phyloP scores from a whole-genome alignment of 2,113 vertebrate genomes.

The Corythaeola cristata region DNA sequence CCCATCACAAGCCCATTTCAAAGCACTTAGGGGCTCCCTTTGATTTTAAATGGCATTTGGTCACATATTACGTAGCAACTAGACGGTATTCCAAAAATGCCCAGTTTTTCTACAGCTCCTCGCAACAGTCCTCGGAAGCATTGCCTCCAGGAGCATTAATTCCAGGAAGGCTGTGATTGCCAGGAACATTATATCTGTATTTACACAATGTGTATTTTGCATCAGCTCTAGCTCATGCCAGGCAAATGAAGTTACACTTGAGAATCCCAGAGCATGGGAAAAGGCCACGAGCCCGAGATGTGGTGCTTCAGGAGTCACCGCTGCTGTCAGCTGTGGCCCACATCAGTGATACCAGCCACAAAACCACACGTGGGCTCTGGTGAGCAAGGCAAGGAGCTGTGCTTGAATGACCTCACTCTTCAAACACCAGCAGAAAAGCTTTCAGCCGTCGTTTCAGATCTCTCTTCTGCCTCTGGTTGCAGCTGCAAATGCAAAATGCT shows the following conservation, averaged over 20 bases:
- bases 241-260: background rate
- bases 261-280: background rate
- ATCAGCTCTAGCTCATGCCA: background rate
- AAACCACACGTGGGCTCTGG: background rate
- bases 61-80: constrained; percentile 21
- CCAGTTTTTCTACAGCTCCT: background rate
- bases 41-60: constrained; percentile 32
- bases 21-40: background rate
- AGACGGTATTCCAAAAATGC: constrained; percentile 11
- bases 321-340: background rate
- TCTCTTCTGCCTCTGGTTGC: background rate
- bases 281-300: background rate
- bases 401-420: background rate
- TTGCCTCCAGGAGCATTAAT: constrained; percentile 9
- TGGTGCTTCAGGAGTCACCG: background rate
- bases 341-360: background rate
- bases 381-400: background rate
- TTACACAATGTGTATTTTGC: constrained; percentile 9
- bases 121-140: background rate
- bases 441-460: background rate
- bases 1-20: background rate
- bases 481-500: background rate
- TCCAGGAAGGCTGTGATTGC: constrained; percentile 24
- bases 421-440: background rate
- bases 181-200: background rate